Evolutionary conservation across 2,797 vertebrate genomes (phyloP).

Genomic region (Channallabes apus): DNA sequence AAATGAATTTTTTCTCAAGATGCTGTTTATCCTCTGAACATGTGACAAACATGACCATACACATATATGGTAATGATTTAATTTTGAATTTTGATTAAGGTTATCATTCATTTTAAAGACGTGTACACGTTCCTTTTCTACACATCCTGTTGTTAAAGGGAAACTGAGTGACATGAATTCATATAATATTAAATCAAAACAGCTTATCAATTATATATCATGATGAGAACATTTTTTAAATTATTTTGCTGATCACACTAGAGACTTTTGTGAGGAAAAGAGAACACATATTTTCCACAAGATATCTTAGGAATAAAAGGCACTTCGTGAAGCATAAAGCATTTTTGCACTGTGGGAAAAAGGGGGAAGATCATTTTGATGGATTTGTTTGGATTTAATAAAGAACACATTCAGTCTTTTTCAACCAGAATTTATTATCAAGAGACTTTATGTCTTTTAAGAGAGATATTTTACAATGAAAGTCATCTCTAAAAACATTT

Average conservation of each 20-base stretch:
- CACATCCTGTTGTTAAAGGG: neutral
- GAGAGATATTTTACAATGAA: neutral
- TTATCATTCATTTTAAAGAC: neutral
- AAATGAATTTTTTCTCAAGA: neutral
- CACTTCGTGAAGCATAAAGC: neutral
- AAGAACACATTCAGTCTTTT: neutral
- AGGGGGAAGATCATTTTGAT: neutral
- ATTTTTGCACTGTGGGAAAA: neutral
- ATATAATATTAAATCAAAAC: neutral
- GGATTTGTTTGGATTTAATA: constrained; percentile 25
- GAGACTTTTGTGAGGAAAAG: neutral
- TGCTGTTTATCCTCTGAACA: neutral
- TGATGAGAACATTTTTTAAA: neutral
- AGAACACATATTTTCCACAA: neutral
- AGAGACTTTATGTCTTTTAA: constrained; percentile 11
- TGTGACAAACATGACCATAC: neutral
- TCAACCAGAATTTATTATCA: neutral
- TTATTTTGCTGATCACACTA: neutral
- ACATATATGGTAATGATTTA: neutral
- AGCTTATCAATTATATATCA: neutral
- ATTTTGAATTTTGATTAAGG: neutral
- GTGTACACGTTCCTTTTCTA: neutral
- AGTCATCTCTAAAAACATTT: constrained; percentile 17
- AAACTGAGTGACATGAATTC: neutral
- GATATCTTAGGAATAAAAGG: constrained; percentile 11